Base-by-base conservation (phyloP, 2,113 vertebrate genomes). In the Vulpes lagopus region DNA sequence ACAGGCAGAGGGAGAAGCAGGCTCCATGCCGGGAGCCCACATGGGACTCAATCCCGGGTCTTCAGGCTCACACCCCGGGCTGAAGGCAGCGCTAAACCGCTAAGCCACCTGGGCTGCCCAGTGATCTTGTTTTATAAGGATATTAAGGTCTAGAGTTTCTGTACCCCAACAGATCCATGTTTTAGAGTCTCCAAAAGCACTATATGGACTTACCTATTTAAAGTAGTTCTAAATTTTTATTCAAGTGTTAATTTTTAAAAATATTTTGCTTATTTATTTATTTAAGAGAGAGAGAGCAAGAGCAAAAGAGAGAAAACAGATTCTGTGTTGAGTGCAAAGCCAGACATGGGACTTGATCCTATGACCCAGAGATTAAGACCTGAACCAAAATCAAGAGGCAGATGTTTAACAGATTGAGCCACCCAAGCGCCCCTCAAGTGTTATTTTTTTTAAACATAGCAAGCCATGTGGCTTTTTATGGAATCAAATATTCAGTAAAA, bases 61-160 rank as follows among this genome's bases (percentile, higher is more conserved):
- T 43, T 6, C 43, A 43, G 43, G 43, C 5, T 43, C 43, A 43
- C 43, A 43, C 43, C 43, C 43, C 7, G 43, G 6, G 43, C 43
- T 43, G 43, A 43, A 43, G 43, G 43, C 43, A 43, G 43, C 1
- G 5, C 43, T 43, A 43, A 43, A 43, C 43, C 43, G 43, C 43
- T 43, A 5, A 43, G 43, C 43, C 43, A 43, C 43, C 43, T 43
- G 43, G 43, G 43, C 43, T 43, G 43, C 43, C 43, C 43, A 67
- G 27, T 89, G 27, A 88, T 79, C 64, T 38, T 91, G 51, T 74
- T 93, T 97, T 53, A 85, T 16, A 94, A 89, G 88, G 35, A 69
- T 51, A 89, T 20, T 89, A 32, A 79, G n/a, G 11, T 15, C 38
- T 86, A 38, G 64, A 88, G 35, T 94, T 65, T 90, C 7, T 94